Percentiles rank a stretch among this genome's conserved stretches.
Evolutionary conservation across 2,797 vertebrate genomes (phyloP).

Genomic region (Luscinia luscinia): DNA sequence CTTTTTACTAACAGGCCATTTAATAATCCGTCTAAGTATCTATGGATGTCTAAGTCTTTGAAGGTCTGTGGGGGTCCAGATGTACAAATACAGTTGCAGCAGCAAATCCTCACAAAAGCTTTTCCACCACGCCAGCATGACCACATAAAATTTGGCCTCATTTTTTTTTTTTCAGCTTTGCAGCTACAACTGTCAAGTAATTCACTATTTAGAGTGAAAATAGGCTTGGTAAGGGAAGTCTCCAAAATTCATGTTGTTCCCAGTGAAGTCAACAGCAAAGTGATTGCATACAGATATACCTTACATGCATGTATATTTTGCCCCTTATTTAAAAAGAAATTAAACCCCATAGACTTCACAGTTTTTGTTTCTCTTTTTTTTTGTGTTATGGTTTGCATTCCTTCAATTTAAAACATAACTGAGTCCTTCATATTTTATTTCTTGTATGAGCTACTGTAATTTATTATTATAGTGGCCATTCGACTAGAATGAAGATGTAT

Average conservation of each 20-base stretch:
- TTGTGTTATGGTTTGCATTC: background rate
- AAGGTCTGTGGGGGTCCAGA: constrained; percentile 64
- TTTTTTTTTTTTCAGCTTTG: constrained; percentile 24
- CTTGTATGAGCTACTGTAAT: constrained; percentile 17
- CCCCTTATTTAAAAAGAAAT: background rate
- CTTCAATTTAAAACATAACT: background rate
- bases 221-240: constrained; percentile 14
- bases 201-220: constrained; percentile 50
- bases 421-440: constrained; percentile 24
- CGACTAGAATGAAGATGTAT: constrained; percentile 58
- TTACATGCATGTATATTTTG: background rate
- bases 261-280: constrained; percentile 25
- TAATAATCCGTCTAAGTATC: constrained; percentile 63
- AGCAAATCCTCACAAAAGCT: constrained; percentile 67
- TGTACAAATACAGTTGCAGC: constrained; percentile 65
- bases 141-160: constrained; percentile 47
- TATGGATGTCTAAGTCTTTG: constrained; percentile 47
- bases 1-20: constrained; percentile 61
- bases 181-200: background rate
- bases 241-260: background rate
- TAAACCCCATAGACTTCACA: background rate
- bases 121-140: constrained; percentile 27
- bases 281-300: background rate
- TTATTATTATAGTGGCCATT: constrained; percentile 46
- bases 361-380: background rate